Conservation (phyloP, 1,140 invertebrate species). For the Manduca sexta region DNA sequence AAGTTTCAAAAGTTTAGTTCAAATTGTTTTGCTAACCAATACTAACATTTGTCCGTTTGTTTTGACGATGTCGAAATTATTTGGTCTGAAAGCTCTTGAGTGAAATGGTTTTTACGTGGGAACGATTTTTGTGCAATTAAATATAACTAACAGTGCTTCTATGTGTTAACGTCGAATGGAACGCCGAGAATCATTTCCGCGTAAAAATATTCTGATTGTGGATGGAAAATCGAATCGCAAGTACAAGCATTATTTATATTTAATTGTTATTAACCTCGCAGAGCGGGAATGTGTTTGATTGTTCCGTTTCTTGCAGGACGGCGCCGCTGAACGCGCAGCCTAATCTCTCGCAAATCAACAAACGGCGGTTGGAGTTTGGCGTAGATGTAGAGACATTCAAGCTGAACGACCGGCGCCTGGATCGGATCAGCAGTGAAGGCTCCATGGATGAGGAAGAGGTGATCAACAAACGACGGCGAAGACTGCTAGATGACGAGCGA, state of each 20-base stretch:
- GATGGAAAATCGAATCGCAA: slow-evolving; percentile 72
- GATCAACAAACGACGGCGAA: slow-evolving; percentile 47
- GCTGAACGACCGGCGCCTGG: slow-evolving; percentile 46
- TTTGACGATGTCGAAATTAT: slow-evolving; percentile 22
- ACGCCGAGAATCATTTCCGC: slow-evolving; percentile 73
- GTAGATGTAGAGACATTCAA: slow-evolving; percentile 67
- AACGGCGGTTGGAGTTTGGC: slow-evolving; percentile 65
- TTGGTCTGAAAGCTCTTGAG: slow-evolving; percentile 71
- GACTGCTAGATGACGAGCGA: slow-evolving; percentile 56
- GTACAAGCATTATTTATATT: slow-evolving; percentile 49
- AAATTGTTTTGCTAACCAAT: neutral
- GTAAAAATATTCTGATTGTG: slow-evolving; percentile 73
- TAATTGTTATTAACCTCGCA: slow-evolving; percentile 9
- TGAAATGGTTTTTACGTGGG: slow-evolving; percentile 74
- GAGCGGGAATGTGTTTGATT: slow-evolving; percentile 15
- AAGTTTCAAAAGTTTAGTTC: too few species aligned
- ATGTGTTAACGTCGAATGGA: slow-evolving; percentile 60
- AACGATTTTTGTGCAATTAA: slow-evolving; percentile 71
- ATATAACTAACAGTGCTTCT: slow-evolving; percentile 51
- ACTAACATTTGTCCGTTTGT: neutral
- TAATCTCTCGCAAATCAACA: slow-evolving; percentile 66
- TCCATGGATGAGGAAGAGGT: slow-evolving; percentile 55
- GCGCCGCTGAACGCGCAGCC: slow-evolving; percentile 58
- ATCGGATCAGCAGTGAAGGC: slow-evolving; percentile 38
- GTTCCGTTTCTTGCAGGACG: slow-evolving; percentile 68